These are phyloP conservation scores for Melanotaenia pygmaea DNA, from an alignment of 2,797 vertebrate genomes.

Conservation along the genomic window DNA sequence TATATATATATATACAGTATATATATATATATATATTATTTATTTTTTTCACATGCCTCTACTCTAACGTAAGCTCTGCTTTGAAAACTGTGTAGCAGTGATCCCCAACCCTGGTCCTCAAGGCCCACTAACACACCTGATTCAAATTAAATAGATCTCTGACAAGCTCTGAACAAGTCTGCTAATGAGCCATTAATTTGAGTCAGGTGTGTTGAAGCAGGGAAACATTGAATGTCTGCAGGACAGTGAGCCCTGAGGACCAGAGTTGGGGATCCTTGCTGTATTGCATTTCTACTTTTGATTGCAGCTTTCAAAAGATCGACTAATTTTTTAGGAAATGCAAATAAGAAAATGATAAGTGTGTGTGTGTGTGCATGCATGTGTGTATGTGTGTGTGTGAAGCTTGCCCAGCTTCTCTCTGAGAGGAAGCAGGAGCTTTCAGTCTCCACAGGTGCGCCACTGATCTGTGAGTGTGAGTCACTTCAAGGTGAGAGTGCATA, in stretches of 20 bases:
- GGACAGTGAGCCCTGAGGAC: no score
- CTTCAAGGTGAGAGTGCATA: background rate
- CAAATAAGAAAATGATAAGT: background rate
- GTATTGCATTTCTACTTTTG: background rate
- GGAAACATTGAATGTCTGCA: no score
- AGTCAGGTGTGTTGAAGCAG: no score
- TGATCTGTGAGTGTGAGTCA: conserved; percentile 47
- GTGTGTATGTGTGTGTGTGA: conserved; percentile 24
- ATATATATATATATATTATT: no score
- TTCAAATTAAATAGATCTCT: no score
- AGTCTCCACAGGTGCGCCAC: conserved; percentile 70
- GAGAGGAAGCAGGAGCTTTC: conserved; percentile 77
- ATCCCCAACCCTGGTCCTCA: no score
- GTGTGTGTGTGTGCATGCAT: conserved; percentile 15
- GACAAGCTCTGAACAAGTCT: no score
- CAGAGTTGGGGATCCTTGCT: no score
- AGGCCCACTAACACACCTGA: no score
- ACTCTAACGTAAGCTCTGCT: background rate
- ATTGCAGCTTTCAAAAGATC: background rate
- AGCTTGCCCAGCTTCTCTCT: conserved; percentile 43
- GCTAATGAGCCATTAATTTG: no score
- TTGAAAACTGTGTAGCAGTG: background rate
- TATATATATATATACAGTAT: no score
- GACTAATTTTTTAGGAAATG: background rate
- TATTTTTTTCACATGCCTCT: background rate